Evolutionary conservation across 2,888 invertebrate genomes (phyloP).

Genomic region (Pyrrhia umbra): DNA sequence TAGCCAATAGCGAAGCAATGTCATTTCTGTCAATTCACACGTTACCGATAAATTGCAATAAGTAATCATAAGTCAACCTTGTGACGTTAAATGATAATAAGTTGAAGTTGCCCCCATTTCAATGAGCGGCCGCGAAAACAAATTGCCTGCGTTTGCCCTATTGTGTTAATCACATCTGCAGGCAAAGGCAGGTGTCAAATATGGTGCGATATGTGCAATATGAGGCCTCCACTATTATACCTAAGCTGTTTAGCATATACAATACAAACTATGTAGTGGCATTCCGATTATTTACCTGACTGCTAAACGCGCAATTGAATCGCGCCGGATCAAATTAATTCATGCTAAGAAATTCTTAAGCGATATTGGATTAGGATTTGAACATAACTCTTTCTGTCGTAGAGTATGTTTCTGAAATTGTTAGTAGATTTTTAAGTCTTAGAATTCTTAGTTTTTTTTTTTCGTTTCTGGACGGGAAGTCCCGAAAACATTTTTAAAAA

Average conservation of each 20-base stretch:
- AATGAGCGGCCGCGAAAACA: constrained; percentile 66
- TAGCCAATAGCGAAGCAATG: constrained; percentile 42
- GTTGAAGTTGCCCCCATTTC: constrained; percentile 69
- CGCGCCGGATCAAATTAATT: constrained; percentile 61
- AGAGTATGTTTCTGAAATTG: not conserved
- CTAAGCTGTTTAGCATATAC: constrained; percentile 11
- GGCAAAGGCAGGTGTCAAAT: constrained; percentile 61
- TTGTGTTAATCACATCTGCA: constrained; percentile 55
- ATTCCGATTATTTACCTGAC: constrained; percentile 54
- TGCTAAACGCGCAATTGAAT: constrained; percentile 22
- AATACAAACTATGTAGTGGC: not conserved
- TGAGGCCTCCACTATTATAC: constrained; percentile 33
- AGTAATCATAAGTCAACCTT: constrained; percentile 74
- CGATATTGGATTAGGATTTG: constrained; percentile 39
- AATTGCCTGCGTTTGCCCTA: constrained; percentile 57
- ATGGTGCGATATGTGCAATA: constrained; percentile 57
- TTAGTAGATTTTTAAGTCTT: not conserved
- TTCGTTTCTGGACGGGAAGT: too few species aligned
- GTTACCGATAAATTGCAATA: constrained; percentile 67
- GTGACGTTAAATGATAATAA: constrained; percentile 60
- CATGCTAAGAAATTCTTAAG: constrained; percentile 48
- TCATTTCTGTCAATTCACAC: constrained; percentile 63
- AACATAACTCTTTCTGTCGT: constrained; percentile 12
- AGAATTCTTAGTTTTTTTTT: too few species aligned
- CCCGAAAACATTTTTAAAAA: too few species aligned